Evolutionary conservation across 2,113 vertebrate species (phyloP), one percentile per base, ranked within the genome.

Genomic region (Pristiophorus japonicus): DNA sequence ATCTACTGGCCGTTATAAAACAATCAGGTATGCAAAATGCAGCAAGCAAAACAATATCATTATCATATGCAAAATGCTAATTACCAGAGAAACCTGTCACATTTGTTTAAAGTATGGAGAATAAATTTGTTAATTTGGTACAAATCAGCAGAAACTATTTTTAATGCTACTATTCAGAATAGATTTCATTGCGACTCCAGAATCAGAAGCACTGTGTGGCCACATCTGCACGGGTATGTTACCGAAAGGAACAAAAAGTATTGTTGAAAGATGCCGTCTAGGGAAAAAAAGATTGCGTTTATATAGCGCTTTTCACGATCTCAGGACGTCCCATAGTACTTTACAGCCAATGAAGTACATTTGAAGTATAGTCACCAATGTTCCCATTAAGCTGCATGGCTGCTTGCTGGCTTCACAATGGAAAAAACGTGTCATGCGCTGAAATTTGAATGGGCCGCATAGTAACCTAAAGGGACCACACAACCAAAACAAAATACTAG

Each of bases 91-190:
- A 94, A 94, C 42, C 66, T 94, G 93, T 73, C 93, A 94, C 65
- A 70, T 94, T 94, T 70, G 93, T 27, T 94, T 94, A 94, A 73
- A 73, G 93, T 94, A 51, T 94, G 11, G 45, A 73, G 65, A 94
- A 94, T 94, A 94, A 27, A 73, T 67, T 70, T 94, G 93, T 70
- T 94, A 94, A 94, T 94, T 94, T 94, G 93, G 45, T 73, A 94
- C 45, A 94, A 94, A 70, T 94, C 93, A 94, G 93, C 42, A 94
- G 93, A 94, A 94, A 94, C 66, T 94, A 94, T 70, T 92, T 90
- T 92, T 45, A 70, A 94, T 24, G 65, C n/a, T 66, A 14, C 12
- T 38, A 4, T 94, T 94, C 42, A 45, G 47, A 67, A 94, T 94
- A 94, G 65, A 67, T 67, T 94, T 66, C 38, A 94, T 38, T 12